Evolutionary conservation across 2,888 invertebrate species (phyloP).

Genomic region (Coremacera marginata): DNA sequence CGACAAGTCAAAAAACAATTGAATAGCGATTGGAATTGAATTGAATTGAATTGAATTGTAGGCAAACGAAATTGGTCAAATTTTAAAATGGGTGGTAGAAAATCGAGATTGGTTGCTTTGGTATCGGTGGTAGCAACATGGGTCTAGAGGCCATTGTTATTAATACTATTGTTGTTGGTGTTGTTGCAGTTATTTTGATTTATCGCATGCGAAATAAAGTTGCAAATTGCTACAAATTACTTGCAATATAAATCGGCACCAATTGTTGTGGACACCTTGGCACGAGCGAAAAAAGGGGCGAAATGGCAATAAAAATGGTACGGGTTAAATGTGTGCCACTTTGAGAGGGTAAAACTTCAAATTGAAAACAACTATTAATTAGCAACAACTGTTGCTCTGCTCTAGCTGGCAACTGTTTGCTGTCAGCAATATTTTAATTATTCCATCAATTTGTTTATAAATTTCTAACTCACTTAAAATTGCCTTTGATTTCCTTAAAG

Average conservation of each 20-base stretch:
- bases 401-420: background rate
- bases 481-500: background rate
- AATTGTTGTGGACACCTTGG: too few relatives aligned
- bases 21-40: conserved; percentile 18
- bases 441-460: too few relatives aligned
- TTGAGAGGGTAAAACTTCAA: too few relatives aligned
- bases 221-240: conserved; percentile 32
- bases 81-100: background rate
- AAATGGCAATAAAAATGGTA: too few relatives aligned
- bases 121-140: background rate
- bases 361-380: too few relatives aligned
- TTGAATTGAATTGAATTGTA: conserved; percentile 5
- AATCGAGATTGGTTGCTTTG: background rate
- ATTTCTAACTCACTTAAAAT: background rate
- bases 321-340: too few relatives aligned
- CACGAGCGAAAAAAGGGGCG: too few relatives aligned
- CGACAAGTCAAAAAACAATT: conserved; percentile 20
- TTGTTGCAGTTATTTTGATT: conserved; percentile 19
- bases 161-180: background rate
- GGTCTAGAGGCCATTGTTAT: conserved; percentile 7
- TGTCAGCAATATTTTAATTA: too few relatives aligned
- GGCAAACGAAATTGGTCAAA: background rate
- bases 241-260: conserved; percentile 17
- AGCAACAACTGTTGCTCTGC: too few relatives aligned
- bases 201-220: conserved; percentile 18